Percentiles rank a stretch among this genome's conserved stretches.
Conservation (phyloP, 2,888 invertebrate genomes). For the Diploptera punctata region DNA sequence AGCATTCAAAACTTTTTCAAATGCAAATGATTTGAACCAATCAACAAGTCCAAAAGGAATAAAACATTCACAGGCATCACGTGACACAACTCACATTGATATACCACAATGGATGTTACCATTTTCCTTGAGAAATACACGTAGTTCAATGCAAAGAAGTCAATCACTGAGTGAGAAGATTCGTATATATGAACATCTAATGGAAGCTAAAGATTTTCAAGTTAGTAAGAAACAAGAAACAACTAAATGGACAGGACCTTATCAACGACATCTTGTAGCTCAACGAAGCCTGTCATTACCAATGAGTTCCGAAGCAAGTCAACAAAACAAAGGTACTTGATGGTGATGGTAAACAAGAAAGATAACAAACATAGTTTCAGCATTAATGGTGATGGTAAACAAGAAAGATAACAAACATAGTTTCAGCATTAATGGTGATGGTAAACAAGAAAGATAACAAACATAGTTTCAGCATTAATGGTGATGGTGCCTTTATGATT, state of each 20-base stretch:
- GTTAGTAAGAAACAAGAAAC: neutral
- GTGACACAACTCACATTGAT: neutral
- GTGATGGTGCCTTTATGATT: too few species aligned
- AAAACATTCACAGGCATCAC: neutral
- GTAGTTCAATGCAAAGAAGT: neutral
- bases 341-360: neutral
- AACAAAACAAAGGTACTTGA: neutral
- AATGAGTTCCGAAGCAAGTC: neutral
- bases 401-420: too few species aligned
- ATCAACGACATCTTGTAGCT: neutral
- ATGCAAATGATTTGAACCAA: neutral
- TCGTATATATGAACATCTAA: neutral
- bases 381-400: neutral
- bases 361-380: neutral
- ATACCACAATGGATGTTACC: neutral
- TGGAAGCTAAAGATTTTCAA: neutral
- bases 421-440: too few species aligned
- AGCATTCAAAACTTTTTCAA: conserved; percentile 29
- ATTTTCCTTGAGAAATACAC: neutral
- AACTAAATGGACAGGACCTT: too few species aligned
- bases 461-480: too few species aligned
- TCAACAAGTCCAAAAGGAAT: neutral
- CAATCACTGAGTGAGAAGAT: conserved; percentile 18
- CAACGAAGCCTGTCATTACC: neutral
- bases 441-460: too few species aligned